phyloP scores from a whole-genome alignment of 1,140 invertebrate genomes.

The Heliconius himera region DNA sequence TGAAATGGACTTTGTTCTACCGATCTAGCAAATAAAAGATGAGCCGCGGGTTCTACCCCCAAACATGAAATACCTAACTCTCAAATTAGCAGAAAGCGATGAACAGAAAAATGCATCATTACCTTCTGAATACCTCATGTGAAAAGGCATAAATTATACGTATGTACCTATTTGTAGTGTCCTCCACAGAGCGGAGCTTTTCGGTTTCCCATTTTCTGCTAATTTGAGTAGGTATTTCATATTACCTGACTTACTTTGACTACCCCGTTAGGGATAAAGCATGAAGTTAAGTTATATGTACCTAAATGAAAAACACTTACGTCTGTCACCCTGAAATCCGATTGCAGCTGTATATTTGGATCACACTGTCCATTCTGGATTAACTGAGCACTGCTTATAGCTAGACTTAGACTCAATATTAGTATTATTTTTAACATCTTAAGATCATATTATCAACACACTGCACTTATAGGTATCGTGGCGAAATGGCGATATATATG shows the following conservation, averaged over 20 bases:
- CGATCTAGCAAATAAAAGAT: too few relatives aligned
- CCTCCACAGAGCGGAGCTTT: too few relatives aligned
- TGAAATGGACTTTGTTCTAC: too few relatives aligned
- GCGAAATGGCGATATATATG: slow-evolving; percentile 51
- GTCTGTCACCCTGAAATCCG: slow-evolving; percentile 45
- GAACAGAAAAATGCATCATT: too few relatives aligned
- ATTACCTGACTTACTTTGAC: too few relatives aligned
- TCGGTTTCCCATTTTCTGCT: too few relatives aligned
- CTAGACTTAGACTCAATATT: slow-evolving; percentile 56
- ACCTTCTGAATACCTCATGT: not conserved
- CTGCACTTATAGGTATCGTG: slow-evolving; percentile 43
- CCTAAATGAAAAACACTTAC: slow-evolving; percentile 45
- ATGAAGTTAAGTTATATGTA: not conserved
- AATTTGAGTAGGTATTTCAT: too few relatives aligned
- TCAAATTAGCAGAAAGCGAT: too few relatives aligned
- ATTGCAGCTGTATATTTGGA: slow-evolving; percentile 40
- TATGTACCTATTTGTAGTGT: too few relatives aligned
- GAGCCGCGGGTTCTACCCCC: too few relatives aligned
- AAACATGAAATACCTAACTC: too few relatives aligned
- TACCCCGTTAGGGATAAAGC: too few relatives aligned
- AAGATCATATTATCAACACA: slow-evolving; percentile 53
- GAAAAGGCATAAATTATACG: not conserved
- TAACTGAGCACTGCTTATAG: slow-evolving; percentile 56
- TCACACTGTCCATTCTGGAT: slow-evolving; percentile 62
- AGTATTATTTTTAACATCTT: slow-evolving; percentile 57